A percentile compares a stretch with the other conserved stretches of the same genome.
These are phyloP conservation scores for Lasioglossum lativentre DNA, from an alignment of 2,888 invertebrate species.

Conservation along the genomic window DNA sequence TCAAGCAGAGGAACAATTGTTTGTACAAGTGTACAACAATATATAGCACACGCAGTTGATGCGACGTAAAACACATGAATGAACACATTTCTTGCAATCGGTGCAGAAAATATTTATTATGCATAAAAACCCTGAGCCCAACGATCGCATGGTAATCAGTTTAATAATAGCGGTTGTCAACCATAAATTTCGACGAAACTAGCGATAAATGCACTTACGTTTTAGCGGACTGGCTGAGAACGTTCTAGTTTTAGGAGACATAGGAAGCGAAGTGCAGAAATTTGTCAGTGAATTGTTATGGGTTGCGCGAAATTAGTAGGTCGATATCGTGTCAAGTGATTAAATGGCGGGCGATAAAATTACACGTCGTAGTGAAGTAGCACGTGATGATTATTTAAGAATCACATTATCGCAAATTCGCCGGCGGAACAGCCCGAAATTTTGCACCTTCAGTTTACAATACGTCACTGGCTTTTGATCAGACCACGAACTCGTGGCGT, in stretches of 20 bases:
- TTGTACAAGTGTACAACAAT: no score
- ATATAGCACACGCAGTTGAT: no score
- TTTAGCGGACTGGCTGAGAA: not conserved
- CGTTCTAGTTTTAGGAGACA: not conserved
- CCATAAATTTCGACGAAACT: not conserved
- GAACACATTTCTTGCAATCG: not conserved
- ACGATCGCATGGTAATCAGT: not conserved
- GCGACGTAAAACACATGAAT: no score
- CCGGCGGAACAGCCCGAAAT: constrained; percentile 37
- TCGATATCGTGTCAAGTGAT: not conserved
- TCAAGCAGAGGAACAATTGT: not conserved
- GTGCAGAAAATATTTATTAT: not conserved
- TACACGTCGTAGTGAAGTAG: not conserved
- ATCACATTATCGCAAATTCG: constrained; percentile 29
- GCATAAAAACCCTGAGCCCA: not conserved
- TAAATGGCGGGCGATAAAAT: not conserved
- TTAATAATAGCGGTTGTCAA: not conserved
- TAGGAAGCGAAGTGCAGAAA: not conserved
- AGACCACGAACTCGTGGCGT: constrained; percentile 58
- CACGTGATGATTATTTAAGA: not conserved
- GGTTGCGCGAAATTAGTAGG: not conserved
- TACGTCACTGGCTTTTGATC: constrained; percentile 64
- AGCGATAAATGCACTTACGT: not conserved
- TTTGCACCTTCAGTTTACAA: constrained; percentile 65
- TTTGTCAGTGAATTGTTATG: constrained; percentile 8